Evolutionary conservation across 92 coral and sea anemone species (phyloP).

Genomic region (Diadumene lineata): DNA sequence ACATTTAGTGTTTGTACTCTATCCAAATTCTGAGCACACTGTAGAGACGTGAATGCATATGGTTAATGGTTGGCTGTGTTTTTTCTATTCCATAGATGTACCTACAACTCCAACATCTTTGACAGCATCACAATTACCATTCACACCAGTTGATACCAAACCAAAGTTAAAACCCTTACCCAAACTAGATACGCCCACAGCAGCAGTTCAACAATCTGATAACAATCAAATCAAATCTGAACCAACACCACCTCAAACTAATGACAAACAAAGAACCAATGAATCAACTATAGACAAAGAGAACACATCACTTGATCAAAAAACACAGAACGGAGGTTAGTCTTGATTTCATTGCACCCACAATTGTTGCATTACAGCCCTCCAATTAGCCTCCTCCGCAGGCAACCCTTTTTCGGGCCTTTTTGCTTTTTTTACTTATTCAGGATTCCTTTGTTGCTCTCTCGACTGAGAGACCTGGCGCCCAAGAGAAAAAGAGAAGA

Average conservation of each 20-base stretch:
- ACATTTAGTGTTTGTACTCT: too few species aligned
- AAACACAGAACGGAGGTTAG: slow-evolving; percentile 27
- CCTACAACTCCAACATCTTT: neutral
- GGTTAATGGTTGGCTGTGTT: too few species aligned
- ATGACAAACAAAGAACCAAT: neutral
- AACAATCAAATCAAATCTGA: neutral
- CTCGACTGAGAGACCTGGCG: too few species aligned
- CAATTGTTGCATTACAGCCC: too few species aligned
- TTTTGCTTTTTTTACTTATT: too few species aligned
- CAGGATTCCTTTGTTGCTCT: too few species aligned
- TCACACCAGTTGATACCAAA: slow-evolving; percentile 17
- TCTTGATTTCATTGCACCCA: neutral
- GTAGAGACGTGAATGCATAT: too few species aligned
- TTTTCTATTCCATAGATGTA: neutral
- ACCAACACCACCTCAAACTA: neutral
- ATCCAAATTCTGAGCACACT: too few species aligned
- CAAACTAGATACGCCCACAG: neutral
- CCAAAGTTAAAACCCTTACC: slow-evolving; percentile 1
- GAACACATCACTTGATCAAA: slow-evolving; percentile 17
- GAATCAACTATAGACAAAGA: slow-evolving; percentile 11
- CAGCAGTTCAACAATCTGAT: too few species aligned
- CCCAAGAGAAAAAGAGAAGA: too few species aligned
- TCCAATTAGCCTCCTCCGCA: too few species aligned
- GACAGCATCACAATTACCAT: neutral
- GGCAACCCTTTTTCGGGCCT: too few species aligned